Base-by-base conservation (phyloP, 2,888 invertebrate species). In the Dyspetes luteomarginatus region DNA sequence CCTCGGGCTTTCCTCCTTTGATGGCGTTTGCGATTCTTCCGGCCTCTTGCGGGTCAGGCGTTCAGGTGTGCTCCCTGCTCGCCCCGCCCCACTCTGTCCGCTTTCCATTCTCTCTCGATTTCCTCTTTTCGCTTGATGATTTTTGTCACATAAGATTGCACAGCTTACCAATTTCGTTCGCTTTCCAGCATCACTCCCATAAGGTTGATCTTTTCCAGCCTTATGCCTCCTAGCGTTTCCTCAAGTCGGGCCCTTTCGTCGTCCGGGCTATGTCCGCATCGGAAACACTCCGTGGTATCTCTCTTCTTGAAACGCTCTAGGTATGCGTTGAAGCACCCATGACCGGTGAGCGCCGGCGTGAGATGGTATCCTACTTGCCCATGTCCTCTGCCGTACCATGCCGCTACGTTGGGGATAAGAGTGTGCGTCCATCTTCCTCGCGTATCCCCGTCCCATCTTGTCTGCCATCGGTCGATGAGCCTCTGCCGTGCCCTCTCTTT, bases 201-300 rank as follows among this genome's bases (percentile, higher is more conserved):
- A 2, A 58, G 3, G 36, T 30, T 56, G n/a, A 4, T 19, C 15
- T 55, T 17, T 30, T 30, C 30, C 7, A 30, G 3, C 7, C 7
- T 30, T 7, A 50, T 2, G 15, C 50, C 50, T 19, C 50, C 55
- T n/a, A 55, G 55, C 1, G 26, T 22, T n/a, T n/a, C 26, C 55
- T 12, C 26, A 24, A 9, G 55, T 26, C 22, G 7, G 55, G 24
- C 71, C 45, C 12, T 9, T 4, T 28, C 78, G 26, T 65, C 56
- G 30, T 72, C 64, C 15, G 58, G 36, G 55, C 5, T n/a, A 26
- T 73, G 19, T 15, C 52, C 55, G 36, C 81, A 85, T 80, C 77
- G 84, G 79, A 81, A 76, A 77, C 85, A 84, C 84, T 82, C 80
- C 85, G 83, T 86, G 87, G 83, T 89, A 69, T 85, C 87, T 69